phyloP scores from a whole-genome alignment of 2,113 vertebrate species.

The Pollachius pollachius region DNA sequence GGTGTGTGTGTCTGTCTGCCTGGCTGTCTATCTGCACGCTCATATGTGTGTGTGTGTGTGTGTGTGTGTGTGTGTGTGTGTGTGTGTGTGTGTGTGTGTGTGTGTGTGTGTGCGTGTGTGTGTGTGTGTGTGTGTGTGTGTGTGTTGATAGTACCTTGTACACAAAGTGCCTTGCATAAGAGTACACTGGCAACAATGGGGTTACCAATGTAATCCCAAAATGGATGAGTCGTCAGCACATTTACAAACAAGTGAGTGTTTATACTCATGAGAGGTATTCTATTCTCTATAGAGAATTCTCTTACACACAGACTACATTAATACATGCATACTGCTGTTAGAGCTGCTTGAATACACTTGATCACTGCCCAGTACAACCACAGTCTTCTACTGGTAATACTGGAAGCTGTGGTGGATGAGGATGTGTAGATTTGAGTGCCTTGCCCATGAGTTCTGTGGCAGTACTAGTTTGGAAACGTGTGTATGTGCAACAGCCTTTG shows the following conservation, averaged over 20 bases:
- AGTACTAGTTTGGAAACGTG: too few relatives aligned
- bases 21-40: not conserved
- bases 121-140: not conserved
- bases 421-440: too few relatives aligned
- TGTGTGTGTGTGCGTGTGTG: too few relatives aligned
- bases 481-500: too few relatives aligned
- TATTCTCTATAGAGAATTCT: too few relatives aligned
- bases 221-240: too few relatives aligned
- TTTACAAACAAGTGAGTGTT: not conserved
- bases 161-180: not conserved
- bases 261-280: not conserved
- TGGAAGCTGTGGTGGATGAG: too few relatives aligned
- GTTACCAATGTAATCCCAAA: too few relatives aligned
- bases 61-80: conserved; percentile 4
- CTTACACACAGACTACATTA: not conserved
- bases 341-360: not conserved
- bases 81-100: not conserved
- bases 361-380: not conserved
- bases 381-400: too few relatives aligned
- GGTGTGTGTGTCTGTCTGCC: not conserved
- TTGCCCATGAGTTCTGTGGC: too few relatives aligned
- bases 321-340: not conserved
- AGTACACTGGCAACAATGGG: too few relatives aligned
- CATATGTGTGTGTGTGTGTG: not conserved
- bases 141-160: not conserved